A percentile compares a stretch with the other conserved stretches of the same genome.
Conservation (phyloP, 2,888 invertebrate species). For the Theretra japonica region DNA sequence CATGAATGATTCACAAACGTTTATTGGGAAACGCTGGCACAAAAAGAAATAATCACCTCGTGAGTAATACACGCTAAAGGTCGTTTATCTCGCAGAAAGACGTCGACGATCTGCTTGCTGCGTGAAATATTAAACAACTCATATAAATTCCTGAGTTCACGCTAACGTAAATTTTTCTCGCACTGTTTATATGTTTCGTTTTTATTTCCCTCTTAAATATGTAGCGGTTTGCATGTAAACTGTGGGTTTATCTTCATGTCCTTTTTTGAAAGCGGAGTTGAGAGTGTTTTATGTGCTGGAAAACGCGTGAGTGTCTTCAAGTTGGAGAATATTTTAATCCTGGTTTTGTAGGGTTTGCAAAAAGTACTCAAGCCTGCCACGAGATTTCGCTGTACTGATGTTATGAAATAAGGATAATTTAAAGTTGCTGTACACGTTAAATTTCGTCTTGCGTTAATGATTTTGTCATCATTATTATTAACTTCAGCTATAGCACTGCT, state of each 20-base stretch:
- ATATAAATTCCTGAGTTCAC: slow-evolving; percentile 41
- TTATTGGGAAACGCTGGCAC: slow-evolving; percentile 4
- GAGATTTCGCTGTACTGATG: no score
- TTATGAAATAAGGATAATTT: no score
- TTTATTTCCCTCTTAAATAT: slow-evolving; percentile 42
- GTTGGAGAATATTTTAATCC: not conserved
- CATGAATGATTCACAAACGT: slow-evolving; percentile 2
- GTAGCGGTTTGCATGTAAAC: slow-evolving; percentile 36
- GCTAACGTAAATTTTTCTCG: slow-evolving; percentile 47
- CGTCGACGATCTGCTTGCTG: slow-evolving; percentile 11
- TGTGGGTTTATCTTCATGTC: slow-evolving; percentile 36
- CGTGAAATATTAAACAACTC: slow-evolving; percentile 49
- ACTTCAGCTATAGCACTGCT: no score
- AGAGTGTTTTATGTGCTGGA: slow-evolving; percentile 9
- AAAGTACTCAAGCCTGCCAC: no score
- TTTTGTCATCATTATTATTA: no score
- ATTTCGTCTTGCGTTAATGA: no score
- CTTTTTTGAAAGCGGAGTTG: not conserved
- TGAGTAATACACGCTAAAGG: not conserved
- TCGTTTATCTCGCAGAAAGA: not conserved
- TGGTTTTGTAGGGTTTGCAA: not conserved
- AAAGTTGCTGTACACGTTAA: no score
- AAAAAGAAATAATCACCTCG: slow-evolving; percentile 3
- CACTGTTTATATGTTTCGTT: slow-evolving; percentile 42
- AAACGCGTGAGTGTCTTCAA: not conserved